Conservation (phyloP, 1,140 invertebrate species). For the Megalopta genalis region DNA sequence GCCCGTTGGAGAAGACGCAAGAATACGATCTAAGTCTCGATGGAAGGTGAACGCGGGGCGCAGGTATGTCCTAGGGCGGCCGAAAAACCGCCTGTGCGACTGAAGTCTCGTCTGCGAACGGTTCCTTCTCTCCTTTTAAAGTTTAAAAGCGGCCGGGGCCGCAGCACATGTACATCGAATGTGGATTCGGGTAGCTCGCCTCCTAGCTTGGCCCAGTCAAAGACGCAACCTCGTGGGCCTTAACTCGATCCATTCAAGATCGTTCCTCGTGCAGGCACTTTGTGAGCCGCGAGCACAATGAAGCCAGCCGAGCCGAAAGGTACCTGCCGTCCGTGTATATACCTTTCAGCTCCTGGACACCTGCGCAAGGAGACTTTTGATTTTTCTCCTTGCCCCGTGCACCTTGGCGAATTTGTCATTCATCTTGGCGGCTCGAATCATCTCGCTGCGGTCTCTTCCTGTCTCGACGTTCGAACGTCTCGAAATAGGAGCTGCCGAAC, state of each 20-base stretch:
- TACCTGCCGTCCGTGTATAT: conserved; percentile 73
- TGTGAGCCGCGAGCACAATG: conserved; percentile 63
- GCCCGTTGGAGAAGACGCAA: background rate
- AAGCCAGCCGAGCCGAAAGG: conserved; percentile 65
- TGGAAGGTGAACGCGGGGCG: background rate
- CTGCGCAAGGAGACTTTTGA: conserved; percentile 77
- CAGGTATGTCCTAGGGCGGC: conserved; percentile 35
- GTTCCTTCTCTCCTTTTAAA: conserved; percentile 64
- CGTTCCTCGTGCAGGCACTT: conserved; percentile 66
- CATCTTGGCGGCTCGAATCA: conserved; percentile 21
- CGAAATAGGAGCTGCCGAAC: too few relatives aligned
- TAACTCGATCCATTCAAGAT: conserved; percentile 64
- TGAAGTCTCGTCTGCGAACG: conserved; percentile 39
- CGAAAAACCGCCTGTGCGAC: conserved; percentile 53
- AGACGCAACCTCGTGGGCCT: conserved; percentile 68
- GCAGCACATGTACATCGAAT: conserved; percentile 6
- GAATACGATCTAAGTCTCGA: too few relatives aligned
- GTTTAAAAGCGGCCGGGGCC: conserved; percentile 50
- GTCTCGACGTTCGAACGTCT: background rate
- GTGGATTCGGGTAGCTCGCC: conserved; percentile 15
- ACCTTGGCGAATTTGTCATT: conserved; percentile 64
- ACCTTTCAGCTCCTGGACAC: conserved; percentile 66
- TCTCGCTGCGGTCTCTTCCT: background rate
- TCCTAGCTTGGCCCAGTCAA: conserved; percentile 41
- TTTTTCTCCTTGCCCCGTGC: conserved; percentile 68